A percentile compares a stretch with the other conserved stretches of the same genome.
These are phyloP conservation scores for Ciona savignyi DNA, from an alignment of 23 tunicate species.

Conservation along the genomic window DNA sequence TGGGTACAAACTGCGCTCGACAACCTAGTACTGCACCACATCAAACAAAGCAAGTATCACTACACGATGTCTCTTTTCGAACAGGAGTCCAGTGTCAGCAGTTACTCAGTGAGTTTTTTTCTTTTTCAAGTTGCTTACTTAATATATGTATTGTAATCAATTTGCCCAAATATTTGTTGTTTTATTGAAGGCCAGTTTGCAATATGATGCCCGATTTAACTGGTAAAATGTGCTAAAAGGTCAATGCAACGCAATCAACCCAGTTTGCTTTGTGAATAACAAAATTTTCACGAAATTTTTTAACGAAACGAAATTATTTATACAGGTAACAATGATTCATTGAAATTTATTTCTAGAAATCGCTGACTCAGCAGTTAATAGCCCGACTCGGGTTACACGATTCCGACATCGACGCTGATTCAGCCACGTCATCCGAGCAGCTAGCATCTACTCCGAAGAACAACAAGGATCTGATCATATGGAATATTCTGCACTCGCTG, in stretches of 20 bases:
- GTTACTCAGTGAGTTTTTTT: constrained; percentile 21
- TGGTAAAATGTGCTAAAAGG: no score
- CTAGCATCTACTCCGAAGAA: constrained; percentile 22
- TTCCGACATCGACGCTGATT: constrained; percentile 16
- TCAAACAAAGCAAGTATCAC: constrained; percentile 71
- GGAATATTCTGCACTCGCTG: constrained; percentile 25
- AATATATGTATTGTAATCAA: no score
- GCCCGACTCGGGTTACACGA: constrained; percentile 42
- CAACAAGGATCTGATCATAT: constrained; percentile 11
- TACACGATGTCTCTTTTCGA: constrained; percentile 76
- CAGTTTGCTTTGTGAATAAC: no score
- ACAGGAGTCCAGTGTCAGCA: constrained; percentile 54
- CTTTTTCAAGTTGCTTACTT: not conserved
- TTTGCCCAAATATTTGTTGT: no score
- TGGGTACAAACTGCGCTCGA: constrained; percentile 83
- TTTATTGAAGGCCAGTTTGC: no score
- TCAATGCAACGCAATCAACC: no score
- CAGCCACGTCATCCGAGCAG: constrained; percentile 9
- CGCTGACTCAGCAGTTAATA: constrained; percentile 53
- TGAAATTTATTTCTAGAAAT: constrained; percentile 13
- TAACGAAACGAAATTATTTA: no score
- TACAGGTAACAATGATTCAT: no score
- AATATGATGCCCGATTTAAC: no score
- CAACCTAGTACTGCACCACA: constrained; percentile 69
- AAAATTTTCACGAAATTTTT: no score